A percentile compares a stretch with the other conserved stretches of the same genome.
Evolutionary conservation across 1,140 invertebrate genomes (phyloP).

Genomic region (Achroia grisella): DNA sequence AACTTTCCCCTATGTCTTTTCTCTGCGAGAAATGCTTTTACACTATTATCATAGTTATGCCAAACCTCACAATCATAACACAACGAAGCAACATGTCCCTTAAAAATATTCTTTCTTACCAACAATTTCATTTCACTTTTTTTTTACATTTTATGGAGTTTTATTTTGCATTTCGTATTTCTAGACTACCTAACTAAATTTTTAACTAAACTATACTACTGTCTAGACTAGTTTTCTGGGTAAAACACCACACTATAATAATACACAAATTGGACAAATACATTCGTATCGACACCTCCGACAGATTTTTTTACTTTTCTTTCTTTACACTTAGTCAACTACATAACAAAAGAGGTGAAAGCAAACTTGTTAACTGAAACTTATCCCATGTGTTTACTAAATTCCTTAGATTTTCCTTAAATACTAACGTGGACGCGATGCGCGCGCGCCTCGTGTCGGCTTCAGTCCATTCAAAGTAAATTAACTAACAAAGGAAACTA

Average conservation of each 20-base stretch:
- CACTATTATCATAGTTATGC: conserved; percentile 74
- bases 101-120: conserved; percentile 75
- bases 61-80: conserved; percentile 70
- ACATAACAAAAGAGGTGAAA: conserved; percentile 72
- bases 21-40: conserved; percentile 66
- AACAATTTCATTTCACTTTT: conserved; percentile 74
- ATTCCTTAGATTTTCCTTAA: conserved; percentile 38
- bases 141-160: conserved; percentile 71
- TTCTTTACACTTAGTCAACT: conserved; percentile 70
- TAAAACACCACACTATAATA: conserved; percentile 73
- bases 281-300: conserved; percentile 65
- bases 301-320: conserved; percentile 62
- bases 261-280: conserved; percentile 73
- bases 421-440: conserved; percentile 19
- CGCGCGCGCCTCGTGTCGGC: conserved; percentile 28
- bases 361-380: conserved; percentile 70
- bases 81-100: conserved; percentile 74
- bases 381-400: conserved; percentile 62
- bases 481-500: conserved; percentile 72
- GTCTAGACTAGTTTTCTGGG: conserved; percentile 74
- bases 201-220: conserved; percentile 68
- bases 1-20: conserved; percentile 65
- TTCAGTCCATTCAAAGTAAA: conserved; percentile 72
- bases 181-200: conserved; percentile 72
- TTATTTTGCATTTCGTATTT: conserved; percentile 68